A percentile compares a stretch with the other conserved stretches of the same genome.
Conservation (phyloP, 2,797 vertebrate species). For the Avahi laniger region DNA sequence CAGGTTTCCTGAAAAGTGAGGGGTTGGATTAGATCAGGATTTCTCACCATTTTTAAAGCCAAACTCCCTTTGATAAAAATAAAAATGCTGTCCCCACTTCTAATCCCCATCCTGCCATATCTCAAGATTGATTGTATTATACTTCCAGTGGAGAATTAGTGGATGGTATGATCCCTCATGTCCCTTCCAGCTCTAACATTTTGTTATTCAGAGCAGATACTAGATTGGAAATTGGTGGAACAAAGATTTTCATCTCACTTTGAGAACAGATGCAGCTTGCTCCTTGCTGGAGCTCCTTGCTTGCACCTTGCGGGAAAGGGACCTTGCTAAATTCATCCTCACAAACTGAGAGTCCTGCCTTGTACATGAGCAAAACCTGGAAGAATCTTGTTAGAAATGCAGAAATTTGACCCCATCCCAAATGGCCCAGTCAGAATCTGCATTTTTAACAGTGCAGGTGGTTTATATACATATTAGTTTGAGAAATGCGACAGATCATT, state of each 20-base stretch:
- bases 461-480: not conserved
- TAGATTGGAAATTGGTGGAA: not conserved
- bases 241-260: slow-evolving; percentile 1
- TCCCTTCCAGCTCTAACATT: not conserved
- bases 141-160: not conserved
- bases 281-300: not conserved
- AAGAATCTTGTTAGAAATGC: not conserved
- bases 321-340: not conserved
- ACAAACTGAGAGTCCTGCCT: not conserved
- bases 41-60: slow-evolving; percentile 19
- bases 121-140: not conserved
- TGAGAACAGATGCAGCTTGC: not conserved
- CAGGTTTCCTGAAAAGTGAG: not conserved
- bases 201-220: not conserved
- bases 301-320: not conserved
- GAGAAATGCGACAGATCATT: not conserved
- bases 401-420: not conserved
- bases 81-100: not conserved
- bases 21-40: not conserved
- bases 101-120: not conserved
- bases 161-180: not conserved
- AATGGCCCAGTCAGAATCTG: not conserved
- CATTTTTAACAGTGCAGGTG: not conserved
- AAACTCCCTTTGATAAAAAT: not conserved
- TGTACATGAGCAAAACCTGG: not conserved